Conservation (phyloP, 2,797 vertebrate species). For the Rhabdomys pumilio region DNA sequence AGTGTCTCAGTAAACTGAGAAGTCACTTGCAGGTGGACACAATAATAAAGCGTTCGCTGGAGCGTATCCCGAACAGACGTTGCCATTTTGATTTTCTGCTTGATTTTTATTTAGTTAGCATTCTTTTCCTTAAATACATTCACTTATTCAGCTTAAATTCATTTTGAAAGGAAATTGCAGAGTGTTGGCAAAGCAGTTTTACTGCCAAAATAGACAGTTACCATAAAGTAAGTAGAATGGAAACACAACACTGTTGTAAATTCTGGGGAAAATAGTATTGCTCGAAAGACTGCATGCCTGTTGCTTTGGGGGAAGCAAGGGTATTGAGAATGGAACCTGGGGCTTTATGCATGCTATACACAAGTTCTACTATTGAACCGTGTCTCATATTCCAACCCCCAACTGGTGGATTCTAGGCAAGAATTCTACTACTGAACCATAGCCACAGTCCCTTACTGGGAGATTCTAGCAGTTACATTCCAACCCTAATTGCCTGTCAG, state of each 20-base stretch:
- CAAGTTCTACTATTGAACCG: background rate
- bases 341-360: background rate
- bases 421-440: background rate
- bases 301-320: background rate
- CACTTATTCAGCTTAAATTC: background rate
- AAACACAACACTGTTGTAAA: background rate
- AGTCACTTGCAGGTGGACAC: background rate
- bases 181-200: conserved; percentile 9
- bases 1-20: background rate
- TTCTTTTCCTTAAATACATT: background rate
- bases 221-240: conserved; percentile 23
- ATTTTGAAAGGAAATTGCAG: conserved; percentile 45
- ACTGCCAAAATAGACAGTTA: background rate
- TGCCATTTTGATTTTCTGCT: background rate
- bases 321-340: too few relatives aligned
- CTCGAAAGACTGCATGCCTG: background rate
- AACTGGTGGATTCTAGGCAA: background rate
- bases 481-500: background rate
- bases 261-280: background rate
- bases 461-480: background rate
- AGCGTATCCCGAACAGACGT: background rate
- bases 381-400: background rate
- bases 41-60: background rate
- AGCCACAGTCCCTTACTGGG: background rate
- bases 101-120: conserved; percentile 48